Percentiles rank a stretch among this genome's conserved stretches.
Evolutionary conservation across 2,888 invertebrate genomes (phyloP).

Genomic region (Erebia epiphron): DNA sequence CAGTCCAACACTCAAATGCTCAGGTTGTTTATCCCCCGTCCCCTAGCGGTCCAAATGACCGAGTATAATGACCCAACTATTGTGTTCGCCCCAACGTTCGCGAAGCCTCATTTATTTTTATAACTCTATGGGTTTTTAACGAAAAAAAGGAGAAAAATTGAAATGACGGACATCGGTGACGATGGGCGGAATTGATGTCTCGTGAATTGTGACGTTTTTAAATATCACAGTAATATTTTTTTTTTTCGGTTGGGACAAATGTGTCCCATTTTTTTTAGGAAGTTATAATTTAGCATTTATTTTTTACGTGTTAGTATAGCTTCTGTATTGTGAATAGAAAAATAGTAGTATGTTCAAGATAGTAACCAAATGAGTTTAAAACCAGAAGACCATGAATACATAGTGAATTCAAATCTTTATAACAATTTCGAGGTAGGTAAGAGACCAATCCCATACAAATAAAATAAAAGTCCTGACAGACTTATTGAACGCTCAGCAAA

Average conservation of each 20-base stretch:
- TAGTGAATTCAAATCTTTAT: no score
- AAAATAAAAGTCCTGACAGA: no score
- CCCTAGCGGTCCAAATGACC: constrained; percentile 74
- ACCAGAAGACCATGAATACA: no score
- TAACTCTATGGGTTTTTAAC: constrained; percentile 43
- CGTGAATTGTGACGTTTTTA: constrained; percentile 31
- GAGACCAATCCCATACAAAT: no score
- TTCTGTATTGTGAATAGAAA: no score
- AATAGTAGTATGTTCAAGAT: no score
- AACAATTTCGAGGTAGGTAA: no score
- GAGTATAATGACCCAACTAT: constrained; percentile 80
- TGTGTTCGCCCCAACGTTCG: constrained; percentile 75
- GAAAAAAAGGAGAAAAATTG: constrained; percentile 32
- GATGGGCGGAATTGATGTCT: constrained; percentile 31
- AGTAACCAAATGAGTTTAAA: no score
- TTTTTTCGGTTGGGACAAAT: constrained; percentile 5
- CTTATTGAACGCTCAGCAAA: no score
- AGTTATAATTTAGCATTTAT: no score
- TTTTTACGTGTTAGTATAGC: no score
- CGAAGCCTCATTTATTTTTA: constrained; percentile 51
- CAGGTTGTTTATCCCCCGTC: constrained; percentile 66
- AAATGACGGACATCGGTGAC: constrained; percentile 34
- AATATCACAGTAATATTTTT: constrained; percentile 24
- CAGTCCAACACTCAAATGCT: constrained; percentile 59
- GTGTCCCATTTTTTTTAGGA: constrained; percentile 5